Evolutionary conservation across 2,888 invertebrate genomes (phyloP).

Genomic region (Erpobdella octoculata): DNA sequence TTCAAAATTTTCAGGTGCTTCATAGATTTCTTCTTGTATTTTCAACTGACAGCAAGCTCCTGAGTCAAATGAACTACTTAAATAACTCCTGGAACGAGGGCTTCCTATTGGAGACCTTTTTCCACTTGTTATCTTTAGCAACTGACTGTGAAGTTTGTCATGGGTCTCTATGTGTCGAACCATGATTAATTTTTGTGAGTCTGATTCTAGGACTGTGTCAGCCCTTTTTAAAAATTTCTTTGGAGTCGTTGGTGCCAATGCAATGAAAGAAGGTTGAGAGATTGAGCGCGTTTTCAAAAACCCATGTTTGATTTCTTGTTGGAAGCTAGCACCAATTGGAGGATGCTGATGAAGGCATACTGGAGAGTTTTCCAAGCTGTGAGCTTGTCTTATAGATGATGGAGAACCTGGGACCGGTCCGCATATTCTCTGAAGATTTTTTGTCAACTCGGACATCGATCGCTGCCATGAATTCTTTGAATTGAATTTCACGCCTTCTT

Average conservation of each 20-base stretch:
- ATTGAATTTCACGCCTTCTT: too few species aligned
- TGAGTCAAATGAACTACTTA: too few species aligned
- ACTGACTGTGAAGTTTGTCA: not conserved
- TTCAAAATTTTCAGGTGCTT: too few species aligned
- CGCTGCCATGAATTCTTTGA: not conserved
- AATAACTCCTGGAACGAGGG: not conserved
- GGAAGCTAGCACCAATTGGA: not conserved
- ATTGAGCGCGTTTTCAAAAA: not conserved
- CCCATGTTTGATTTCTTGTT: not conserved
- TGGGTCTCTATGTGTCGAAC: not conserved
- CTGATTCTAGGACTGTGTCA: not conserved
- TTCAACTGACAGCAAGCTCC: too few species aligned
- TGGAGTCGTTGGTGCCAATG: not conserved
- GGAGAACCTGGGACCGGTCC: not conserved
- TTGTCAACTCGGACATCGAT: not conserved
- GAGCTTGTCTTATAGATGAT: not conserved
- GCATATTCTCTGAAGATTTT: slow-evolving; percentile 1
- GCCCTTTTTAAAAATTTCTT: not conserved
- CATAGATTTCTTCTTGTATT: too few species aligned
- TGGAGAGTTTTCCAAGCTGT: not conserved
- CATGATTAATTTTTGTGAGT: not conserved
- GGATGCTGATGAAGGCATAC: not conserved
- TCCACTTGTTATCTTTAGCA: not conserved
- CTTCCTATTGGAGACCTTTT: not conserved
- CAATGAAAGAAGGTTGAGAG: not conserved